Evolutionary conservation across 2,797 vertebrate genomes (phyloP), one percentile per base, ranked within the genome.

Genomic region (Aselliscus stoliczkanus): DNA sequence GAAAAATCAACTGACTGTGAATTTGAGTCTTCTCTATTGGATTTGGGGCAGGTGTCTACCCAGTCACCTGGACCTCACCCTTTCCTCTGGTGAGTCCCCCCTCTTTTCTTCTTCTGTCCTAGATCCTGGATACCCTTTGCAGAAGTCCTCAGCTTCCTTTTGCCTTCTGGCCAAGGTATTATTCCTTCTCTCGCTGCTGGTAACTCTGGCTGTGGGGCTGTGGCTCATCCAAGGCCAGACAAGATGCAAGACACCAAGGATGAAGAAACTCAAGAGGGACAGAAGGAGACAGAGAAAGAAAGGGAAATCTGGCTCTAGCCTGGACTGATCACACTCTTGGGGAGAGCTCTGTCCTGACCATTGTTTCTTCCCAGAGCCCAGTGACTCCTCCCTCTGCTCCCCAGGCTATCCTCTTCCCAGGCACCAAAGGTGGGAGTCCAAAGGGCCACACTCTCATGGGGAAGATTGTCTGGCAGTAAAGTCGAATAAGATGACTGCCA

Each of bases 111-210:
- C 65, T 76, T 62, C 67, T 25, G 44, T 65, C 37, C 39, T 64
- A 98, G 97, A 88, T 73, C 29, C 73, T 10, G 62, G 70, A 23
- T 37, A 54, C 23, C 34, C 39, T 52, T 81, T 14, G 3, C 58
- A 93, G 44, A 92, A 76, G 58, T 4, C 60, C 5, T 69, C 60
- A 4, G 23, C 42, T 25, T 20, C 29, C 82, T n/a, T 88, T 72
- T 97, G 94, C 62, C 39, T 95, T 56, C 77, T 94, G 21, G 17
- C 27, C 56, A 97, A 97, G 20, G 84, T 42, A 15, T 20, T 94
- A 50, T 64, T 96, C 18, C 3, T 97, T 12, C 52, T 90, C 42
- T 23, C 83, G 8, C 87, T 98, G 64, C 39, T 97, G 52, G 50
- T 47, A 44, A 42, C 42, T 47, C 87, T 97, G 72, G 76, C 39